Percentiles rank a stretch among this genome's conserved stretches.
phyloP scores from a whole-genome alignment of 2,888 invertebrate genomes.

The Palloptera scutellata region DNA sequence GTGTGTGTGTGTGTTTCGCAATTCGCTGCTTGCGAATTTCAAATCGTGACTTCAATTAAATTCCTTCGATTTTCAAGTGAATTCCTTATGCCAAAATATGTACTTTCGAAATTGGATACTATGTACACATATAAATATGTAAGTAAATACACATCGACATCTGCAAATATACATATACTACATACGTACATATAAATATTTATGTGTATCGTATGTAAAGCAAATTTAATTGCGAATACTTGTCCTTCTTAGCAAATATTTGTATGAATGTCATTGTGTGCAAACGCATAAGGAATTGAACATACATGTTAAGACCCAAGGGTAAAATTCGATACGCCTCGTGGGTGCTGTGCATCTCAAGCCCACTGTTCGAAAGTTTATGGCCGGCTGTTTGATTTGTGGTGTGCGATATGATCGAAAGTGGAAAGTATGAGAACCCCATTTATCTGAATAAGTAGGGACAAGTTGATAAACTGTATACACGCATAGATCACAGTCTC shows the following conservation, averaged over 20 bases:
- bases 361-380: no score
- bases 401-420: no score
- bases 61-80: slow-evolving; percentile 62
- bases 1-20: slow-evolving; percentile 17
- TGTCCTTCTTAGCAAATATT: slow-evolving; percentile 57
- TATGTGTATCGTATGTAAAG: slow-evolving; percentile 39
- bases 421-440: no score
- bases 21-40: slow-evolving; percentile 7
- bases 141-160: slow-evolving; percentile 24
- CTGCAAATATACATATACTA: slow-evolving; percentile 17
- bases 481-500: no score
- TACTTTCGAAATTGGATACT: slow-evolving; percentile 61
- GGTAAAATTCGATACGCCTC: no score
- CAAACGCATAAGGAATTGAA: slow-evolving; percentile 23
- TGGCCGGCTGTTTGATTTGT: no score
- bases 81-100: slow-evolving; percentile 54
- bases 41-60: slow-evolving; percentile 64
- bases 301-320: no score
- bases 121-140: slow-evolving; percentile 48
- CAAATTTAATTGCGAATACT: slow-evolving; percentile 61
- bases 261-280: slow-evolving; percentile 45
- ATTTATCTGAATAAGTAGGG: no score
- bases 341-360: no score
- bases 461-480: no score
- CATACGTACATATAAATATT: slow-evolving; percentile 4